Percentiles rank a stretch among this genome's conserved stretches.
Conservation (phyloP, 2,113 vertebrate species). For the Oplegnathus fasciatus region DNA sequence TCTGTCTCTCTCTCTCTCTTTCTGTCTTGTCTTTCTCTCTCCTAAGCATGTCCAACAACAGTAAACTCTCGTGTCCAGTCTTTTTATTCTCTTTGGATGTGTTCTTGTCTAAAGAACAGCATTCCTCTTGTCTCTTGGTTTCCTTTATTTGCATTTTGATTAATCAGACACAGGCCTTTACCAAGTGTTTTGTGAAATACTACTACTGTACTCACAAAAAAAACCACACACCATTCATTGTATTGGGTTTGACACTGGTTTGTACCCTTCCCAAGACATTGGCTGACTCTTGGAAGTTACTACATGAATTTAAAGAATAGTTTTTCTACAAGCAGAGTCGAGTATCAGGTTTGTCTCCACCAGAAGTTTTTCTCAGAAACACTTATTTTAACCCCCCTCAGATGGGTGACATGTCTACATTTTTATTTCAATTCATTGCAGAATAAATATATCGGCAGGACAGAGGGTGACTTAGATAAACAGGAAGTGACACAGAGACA, state of each 20-base stretch:
- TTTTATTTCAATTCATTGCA: background rate
- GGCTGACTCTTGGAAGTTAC: background rate
- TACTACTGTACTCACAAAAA: slow-evolving; percentile 53
- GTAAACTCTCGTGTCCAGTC: slow-evolving; percentile 53
- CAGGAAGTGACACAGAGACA: slow-evolving; percentile 9
- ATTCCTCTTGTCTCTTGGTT: slow-evolving; percentile 37
- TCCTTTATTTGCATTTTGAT: slow-evolving; percentile 75
- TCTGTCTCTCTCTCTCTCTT: slow-evolving; percentile 12
- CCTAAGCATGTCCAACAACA: slow-evolving; percentile 72
- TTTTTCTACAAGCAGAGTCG: background rate
- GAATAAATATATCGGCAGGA: background rate
- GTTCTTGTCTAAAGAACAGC: slow-evolving; percentile 58
- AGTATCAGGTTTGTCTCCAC: background rate
- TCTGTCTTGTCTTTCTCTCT: slow-evolving; percentile 36
- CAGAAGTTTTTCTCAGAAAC: slow-evolving; percentile 17
- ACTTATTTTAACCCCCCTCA: background rate
- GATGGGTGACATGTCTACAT: background rate
- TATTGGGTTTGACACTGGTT: slow-evolving; percentile 49
- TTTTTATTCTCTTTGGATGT: slow-evolving; percentile 28
- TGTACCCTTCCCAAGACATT: slow-evolving; percentile 15
- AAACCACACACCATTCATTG: slow-evolving; percentile 1
- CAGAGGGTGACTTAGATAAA: slow-evolving; percentile 68
- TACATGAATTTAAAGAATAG: background rate
- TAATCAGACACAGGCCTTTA: slow-evolving; percentile 65
- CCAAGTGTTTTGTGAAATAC: slow-evolving; percentile 58